Base-by-base conservation (phyloP, 2,797 vertebrate species). In the Urocyon cinereoargenteus region DNA sequence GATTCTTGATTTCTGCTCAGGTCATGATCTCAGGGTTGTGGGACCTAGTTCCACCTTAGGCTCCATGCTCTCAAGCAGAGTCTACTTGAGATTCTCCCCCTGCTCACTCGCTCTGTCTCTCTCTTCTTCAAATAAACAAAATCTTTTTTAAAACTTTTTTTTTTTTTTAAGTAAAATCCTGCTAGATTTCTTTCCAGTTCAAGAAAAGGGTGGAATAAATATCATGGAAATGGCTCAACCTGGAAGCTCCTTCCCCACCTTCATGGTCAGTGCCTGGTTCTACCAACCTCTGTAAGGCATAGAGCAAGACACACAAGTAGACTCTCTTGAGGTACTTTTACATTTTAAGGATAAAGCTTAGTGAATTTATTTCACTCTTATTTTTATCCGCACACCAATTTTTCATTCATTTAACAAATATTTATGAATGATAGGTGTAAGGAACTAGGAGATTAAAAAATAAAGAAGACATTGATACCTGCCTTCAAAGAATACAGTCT, bases 391-490 rank as follows among this genome's bases (percentile, higher is more conserved):
- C 68, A n/a, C 31, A 73, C 90, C 26, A 68, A 64, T 36, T 88
- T 95, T 82, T 91, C 28, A 81, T 85, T 83, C 14, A 95, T 57
- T 93, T 72, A 96, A 62, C 94, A 94, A 72, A 73, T 88, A 88
- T 96, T 95, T 89, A 83, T 24, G 34, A 90, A 70, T 92, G 34
- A 6, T 95, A 84, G 59, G 36, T 92, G 9, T 22, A 73, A 59
- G 53, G 55, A n/a, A 70, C 75, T 75, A 16, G 28, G 61, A 85
- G 81, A 92, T 53, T 92, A 13, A 94, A 90, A 62, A 94, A 87
- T 57, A 94, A 97, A 70, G 61, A 40, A 82, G 92, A 86, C 40
- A 55, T 79, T 55, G 68, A 86, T 61, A 92, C 16, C 83, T 84
- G 78, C 82, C 59, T 93, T 92, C 87, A 87, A 95, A 61, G 53